These are phyloP conservation scores for Musca domestica DNA, from an alignment of 1,140 invertebrate species.

Conservation along the genomic window DNA sequence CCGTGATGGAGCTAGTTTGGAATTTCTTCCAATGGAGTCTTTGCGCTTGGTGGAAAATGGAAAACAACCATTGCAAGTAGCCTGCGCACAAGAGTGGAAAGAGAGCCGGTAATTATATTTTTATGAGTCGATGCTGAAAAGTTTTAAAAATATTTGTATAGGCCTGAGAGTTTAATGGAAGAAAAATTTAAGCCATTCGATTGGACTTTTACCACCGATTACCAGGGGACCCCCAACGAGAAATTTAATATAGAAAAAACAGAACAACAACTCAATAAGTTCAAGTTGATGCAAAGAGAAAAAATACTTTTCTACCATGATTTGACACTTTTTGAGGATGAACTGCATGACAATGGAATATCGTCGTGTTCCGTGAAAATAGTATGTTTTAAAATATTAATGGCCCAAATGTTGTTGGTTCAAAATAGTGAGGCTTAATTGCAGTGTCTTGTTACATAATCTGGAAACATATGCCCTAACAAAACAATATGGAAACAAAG, in stretches of 20 bases:
- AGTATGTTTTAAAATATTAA: conserved; percentile 62
- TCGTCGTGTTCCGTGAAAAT: conserved; percentile 90
- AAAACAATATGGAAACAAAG: no score
- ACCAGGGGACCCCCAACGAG: conserved; percentile 78
- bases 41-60: conserved; percentile 77
- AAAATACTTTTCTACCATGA: conserved; percentile 95
- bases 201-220: conserved; percentile 97
- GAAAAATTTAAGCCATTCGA: conserved; percentile 88
- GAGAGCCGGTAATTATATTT: conserved; percentile 59
- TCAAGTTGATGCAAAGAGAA: conserved; percentile 86
- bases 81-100: conserved; percentile 86
- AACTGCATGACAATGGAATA: conserved; percentile 96
- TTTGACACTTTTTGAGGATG: conserved; percentile 94
- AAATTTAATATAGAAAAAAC: conserved; percentile 63
- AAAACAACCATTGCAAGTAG: conserved; percentile 77
- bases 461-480: no score
- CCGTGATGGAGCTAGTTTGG: conserved; percentile 67
- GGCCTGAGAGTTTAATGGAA: conserved; percentile 49
- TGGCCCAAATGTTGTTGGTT: no score
- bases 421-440: no score
- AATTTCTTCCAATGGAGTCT: conserved; percentile 91
- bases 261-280: conserved; percentile 80
- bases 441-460: no score
- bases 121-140: not conserved
- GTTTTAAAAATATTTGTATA: not conserved